These are phyloP conservation scores for Equus przewalskii DNA, from an alignment of 2,113 vertebrate species.

Conservation along the genomic window DNA sequence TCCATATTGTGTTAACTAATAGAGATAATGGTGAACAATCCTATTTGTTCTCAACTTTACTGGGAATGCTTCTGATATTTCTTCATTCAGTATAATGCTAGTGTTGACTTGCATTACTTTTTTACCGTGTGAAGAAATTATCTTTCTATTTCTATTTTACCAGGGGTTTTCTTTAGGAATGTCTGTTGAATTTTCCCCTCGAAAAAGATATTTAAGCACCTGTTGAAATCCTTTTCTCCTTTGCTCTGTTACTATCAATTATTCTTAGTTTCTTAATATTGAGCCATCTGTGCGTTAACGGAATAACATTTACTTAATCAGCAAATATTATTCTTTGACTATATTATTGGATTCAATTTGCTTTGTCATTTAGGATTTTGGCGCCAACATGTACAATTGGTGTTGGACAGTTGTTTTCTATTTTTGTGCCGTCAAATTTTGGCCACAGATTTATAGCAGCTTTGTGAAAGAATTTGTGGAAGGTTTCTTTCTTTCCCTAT, in stretches of 20 bases:
- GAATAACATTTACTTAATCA: not conserved
- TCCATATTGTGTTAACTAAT: not conserved
- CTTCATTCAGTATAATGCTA: not conserved
- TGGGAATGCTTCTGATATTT: slow-evolving; percentile 24
- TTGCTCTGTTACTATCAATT: slow-evolving; percentile 18
- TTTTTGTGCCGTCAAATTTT: slow-evolving; percentile 26
- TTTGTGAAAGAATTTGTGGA: not conserved
- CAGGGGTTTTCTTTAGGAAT: not conserved
- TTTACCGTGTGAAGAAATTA: slow-evolving; percentile 15
- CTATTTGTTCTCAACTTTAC: slow-evolving; percentile 41
- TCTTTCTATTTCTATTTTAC: slow-evolving; percentile 10
- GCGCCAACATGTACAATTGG: not conserved
- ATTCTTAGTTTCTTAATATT: slow-evolving; percentile 7
- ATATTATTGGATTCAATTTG: not conserved
- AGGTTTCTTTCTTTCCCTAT: not conserved
- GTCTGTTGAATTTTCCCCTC: not conserved
- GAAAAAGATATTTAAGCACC: not conserved
- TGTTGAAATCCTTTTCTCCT: slow-evolving; percentile 11
- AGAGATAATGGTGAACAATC: not conserved
- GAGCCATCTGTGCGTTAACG: not conserved
- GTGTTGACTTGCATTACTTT: not conserved
- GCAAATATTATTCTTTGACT: slow-evolving; percentile 17
- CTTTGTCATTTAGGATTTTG: slow-evolving; percentile 2
- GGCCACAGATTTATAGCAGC: not conserved
- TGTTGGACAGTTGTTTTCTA: not conserved